Percentiles rank a stretch among this genome's conserved stretches.
Evolutionary conservation across 1,140 invertebrate genomes (phyloP).

Genomic region (Diorhabda elongata): DNA sequence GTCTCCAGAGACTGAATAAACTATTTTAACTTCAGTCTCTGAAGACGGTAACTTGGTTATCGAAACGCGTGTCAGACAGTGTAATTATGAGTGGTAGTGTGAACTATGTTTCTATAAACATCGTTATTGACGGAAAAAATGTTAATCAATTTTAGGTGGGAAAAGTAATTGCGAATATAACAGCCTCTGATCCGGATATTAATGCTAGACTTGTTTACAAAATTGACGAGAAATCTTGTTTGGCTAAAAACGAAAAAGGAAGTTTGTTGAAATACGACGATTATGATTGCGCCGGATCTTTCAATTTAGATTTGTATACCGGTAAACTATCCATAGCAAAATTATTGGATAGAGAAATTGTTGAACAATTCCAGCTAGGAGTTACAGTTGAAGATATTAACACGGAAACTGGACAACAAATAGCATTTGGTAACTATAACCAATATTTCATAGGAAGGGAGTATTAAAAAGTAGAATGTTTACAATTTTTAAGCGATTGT

Average conservation of each 20-base stretch:
- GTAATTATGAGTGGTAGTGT: too few relatives aligned
- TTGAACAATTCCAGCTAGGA: constrained; percentile 73
- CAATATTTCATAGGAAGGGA: background rate
- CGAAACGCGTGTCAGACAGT: too few relatives aligned
- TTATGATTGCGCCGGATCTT: constrained; percentile 65
- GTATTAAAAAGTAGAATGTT: background rate
- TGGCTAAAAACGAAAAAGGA: constrained; percentile 77
- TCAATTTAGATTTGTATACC: constrained; percentile 71
- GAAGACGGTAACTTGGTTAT: too few relatives aligned
- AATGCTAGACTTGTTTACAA: constrained; percentile 70
- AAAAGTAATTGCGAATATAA: constrained; percentile 61
- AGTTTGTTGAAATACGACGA: constrained; percentile 64
- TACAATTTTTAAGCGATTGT: background rate
- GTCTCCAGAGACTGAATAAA: too few relatives aligned
- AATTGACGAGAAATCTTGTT: constrained; percentile 65
- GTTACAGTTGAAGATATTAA: constrained; percentile 82
- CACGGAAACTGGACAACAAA: constrained; percentile 69
- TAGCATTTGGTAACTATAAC: constrained; percentile 57
- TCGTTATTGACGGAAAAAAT: too few relatives aligned
- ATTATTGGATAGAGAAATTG: constrained; percentile 76
- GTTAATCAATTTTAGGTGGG: constrained; percentile 56
- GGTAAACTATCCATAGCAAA: constrained; percentile 64
- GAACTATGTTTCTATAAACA: too few relatives aligned
- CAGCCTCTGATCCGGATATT: constrained; percentile 76
- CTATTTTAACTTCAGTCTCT: too few relatives aligned